Conservation (phyloP, 2,113 vertebrate genomes). For the Mesembrinibis cayennensis region DNA sequence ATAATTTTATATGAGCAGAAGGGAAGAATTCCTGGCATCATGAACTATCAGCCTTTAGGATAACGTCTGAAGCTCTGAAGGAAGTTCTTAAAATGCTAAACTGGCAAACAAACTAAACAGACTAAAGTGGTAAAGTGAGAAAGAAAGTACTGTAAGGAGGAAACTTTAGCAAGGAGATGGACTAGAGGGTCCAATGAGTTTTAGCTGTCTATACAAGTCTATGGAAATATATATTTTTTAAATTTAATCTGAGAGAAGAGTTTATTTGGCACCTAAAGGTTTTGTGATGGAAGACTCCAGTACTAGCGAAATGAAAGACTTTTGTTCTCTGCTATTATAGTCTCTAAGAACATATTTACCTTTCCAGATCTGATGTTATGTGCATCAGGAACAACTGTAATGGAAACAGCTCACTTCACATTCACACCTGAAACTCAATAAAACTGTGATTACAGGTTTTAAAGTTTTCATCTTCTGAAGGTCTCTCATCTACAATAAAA, state of each 20-base stretch:
- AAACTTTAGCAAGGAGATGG: not conserved
- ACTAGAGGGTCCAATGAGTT: not conserved
- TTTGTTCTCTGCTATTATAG: not conserved
- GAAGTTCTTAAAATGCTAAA: not conserved
- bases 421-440: not conserved
- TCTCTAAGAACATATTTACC: not conserved
- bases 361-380: not conserved
- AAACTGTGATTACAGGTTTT: slow-evolving; percentile 10
- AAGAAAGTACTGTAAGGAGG: not conserved
- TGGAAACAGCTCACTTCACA: not conserved
- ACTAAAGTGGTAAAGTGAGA: not conserved
- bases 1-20: not conserved
- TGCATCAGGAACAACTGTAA: not conserved
- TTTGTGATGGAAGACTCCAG: not conserved
- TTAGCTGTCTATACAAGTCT: not conserved
- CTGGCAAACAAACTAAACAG: not conserved
- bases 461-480: not conserved
- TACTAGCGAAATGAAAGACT: not conserved
- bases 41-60: not conserved
- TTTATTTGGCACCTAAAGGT: not conserved
- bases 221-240: not conserved
- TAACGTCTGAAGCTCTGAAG: not conserved
- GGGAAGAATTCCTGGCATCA: not conserved
- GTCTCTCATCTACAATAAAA: not conserved
- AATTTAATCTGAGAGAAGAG: not conserved